Percentiles rank a stretch among this genome's conserved stretches.
Evolutionary conservation across 2,888 invertebrate genomes (phyloP).

Genomic region (Synergus gifuensis): DNA sequence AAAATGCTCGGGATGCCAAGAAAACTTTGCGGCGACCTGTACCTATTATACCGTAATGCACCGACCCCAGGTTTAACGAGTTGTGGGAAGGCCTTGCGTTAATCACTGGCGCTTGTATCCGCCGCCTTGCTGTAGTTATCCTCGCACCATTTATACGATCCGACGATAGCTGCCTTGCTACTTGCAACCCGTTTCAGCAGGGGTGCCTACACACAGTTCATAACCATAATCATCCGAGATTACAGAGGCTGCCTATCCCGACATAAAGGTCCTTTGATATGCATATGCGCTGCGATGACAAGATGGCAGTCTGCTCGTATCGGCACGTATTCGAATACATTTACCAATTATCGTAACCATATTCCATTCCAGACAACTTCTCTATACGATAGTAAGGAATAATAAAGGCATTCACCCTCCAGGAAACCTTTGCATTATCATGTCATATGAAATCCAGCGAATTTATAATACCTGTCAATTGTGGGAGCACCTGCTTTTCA

Average conservation of each 20-base stretch:
- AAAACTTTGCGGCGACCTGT: constrained; percentile 27
- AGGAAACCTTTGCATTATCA: too few relatives aligned
- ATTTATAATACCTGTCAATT: too few relatives aligned
- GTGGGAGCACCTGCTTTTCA: too few relatives aligned
- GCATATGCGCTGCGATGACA: neutral
- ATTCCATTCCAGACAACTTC: neutral
- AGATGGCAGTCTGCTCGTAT: neutral
- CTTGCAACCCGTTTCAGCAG: constrained; percentile 12
- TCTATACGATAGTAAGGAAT: too few relatives aligned
- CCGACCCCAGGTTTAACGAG: constrained; percentile 44
- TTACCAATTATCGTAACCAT: neutral
- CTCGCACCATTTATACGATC: constrained; percentile 9
- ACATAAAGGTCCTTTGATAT: constrained; percentile 24
- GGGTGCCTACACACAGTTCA: constrained; percentile 47
- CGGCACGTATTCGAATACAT: neutral
- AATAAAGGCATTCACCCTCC: too few relatives aligned
- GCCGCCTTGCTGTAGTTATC: constrained; percentile 11
- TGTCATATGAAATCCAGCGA: too few relatives aligned
- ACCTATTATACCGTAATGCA: constrained; percentile 27
- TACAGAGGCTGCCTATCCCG: constrained; percentile 13
- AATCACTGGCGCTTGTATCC: constrained; percentile 43
- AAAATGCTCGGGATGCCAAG: neutral
- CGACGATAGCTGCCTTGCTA: neutral
- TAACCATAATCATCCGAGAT: constrained; percentile 55
- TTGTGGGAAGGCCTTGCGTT: constrained; percentile 15